Evolutionary conservation across 2,888 invertebrate genomes (phyloP), one percentile per base, ranked within the genome.

Genomic region (Thecocarcelia acutangulata): DNA sequence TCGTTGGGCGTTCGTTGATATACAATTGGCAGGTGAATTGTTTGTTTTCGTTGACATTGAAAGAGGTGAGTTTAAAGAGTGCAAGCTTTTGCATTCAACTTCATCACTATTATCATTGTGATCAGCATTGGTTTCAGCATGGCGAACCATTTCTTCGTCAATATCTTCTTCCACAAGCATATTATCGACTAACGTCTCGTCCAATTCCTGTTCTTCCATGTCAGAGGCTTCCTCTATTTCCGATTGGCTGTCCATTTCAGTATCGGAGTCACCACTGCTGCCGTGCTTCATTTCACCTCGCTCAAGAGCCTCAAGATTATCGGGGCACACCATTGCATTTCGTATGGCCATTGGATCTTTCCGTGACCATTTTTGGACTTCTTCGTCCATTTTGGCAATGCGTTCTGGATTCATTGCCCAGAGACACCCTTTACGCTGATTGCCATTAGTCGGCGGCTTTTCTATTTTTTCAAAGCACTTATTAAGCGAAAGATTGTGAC

Each of bases 381-480:
- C 98, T 89, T 98, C 98, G 87, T 98, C 98, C 98, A 99, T 98
- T 92, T 99, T 99, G 17, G 95, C 94, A 48, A 97, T 94, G 91
- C 98, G 98, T 13, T 95, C 94, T 0, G 98, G 98, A 92, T 98
- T 98, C 94, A 98, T 96, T 11, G 97, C 97, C 98, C 98, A 98
- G 85, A 98, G 92, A 87, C 98, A 98, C 17, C 93, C 96, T 91
- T 96, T 96, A 84, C 96, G 93, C 91, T 97, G 96, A 87, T 94
- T 94, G 33, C 96, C 96, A 90, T 96, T 96, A 56, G 96, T 95
- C 0, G 96, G 95, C 0, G 98, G 98, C 87, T 98, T 97, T 88
- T 98, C 98, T 83, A 98, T 98, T 91, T 99, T 99, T 88, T 98
- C 98, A 91, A 99, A 99, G 92, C 98, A 98, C 91, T 99, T 98